phyloP scores from a whole-genome alignment of 2,888 invertebrate genomes.

The Melanophora roralis region DNA sequence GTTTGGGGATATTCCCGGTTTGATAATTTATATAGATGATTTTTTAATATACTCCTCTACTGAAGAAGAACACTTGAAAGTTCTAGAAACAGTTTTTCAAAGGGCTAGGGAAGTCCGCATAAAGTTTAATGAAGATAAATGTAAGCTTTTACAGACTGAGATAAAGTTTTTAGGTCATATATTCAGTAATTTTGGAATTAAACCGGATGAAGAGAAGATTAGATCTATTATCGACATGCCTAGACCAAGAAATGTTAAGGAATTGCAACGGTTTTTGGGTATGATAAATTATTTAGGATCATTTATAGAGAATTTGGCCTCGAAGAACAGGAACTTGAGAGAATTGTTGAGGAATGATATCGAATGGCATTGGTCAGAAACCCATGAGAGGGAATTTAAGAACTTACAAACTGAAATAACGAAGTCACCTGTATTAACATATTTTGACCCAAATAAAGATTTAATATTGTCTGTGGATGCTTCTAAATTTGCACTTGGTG shows the following conservation, averaged over 20 bases:
- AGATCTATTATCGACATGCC: constrained; percentile 35
- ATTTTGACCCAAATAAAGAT: constrained; percentile 42
- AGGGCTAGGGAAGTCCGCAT: constrained; percentile 49
- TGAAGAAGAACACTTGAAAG: constrained; percentile 40
- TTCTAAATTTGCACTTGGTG: constrained; percentile 30
- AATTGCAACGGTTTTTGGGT: constrained; percentile 47
- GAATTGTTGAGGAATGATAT: constrained; percentile 54
- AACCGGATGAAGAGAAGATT: constrained; percentile 33
- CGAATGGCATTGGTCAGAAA: constrained; percentile 47
- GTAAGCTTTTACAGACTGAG: constrained; percentile 22
- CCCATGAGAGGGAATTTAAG: constrained; percentile 34
- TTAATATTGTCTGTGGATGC: constrained; percentile 1
- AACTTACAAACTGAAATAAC: constrained; percentile 35
- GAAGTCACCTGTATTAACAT: constrained; percentile 38
- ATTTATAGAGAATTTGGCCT: constrained; percentile 63
- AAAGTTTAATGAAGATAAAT: constrained; percentile 54
- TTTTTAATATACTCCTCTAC: constrained; percentile 52
- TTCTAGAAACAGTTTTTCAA: constrained; percentile 40
- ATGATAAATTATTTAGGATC: constrained; percentile 62
- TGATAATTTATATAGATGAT: constrained; percentile 57
- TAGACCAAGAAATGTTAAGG: constrained; percentile 14
- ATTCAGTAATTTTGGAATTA: constrained; percentile 27
- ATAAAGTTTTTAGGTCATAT: constrained; percentile 50
- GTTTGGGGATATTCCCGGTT: constrained; percentile 46
- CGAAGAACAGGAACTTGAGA: constrained; percentile 52